phyloP scores from a whole-genome alignment of 2,113 vertebrate genomes.

The Scomber japonicus region DNA sequence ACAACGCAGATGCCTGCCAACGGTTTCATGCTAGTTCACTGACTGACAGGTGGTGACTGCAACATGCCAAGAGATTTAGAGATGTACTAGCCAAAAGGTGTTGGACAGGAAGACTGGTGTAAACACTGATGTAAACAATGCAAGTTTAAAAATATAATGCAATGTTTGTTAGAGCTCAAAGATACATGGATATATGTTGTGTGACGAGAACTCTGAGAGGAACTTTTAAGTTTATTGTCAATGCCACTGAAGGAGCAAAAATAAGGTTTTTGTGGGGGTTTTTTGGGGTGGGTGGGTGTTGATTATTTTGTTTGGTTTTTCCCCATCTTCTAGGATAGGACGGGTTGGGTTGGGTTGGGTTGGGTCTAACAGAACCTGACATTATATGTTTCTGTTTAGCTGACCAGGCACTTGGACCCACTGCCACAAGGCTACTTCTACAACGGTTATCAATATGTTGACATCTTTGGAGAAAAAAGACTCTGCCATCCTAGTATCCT shows the following conservation, averaged over 20 bases:
- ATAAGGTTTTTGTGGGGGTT: too few relatives aligned
- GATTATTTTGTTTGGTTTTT: neutral
- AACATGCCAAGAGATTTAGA: neutral
- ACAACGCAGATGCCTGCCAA: neutral
- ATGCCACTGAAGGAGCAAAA: too few relatives aligned
- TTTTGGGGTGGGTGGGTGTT: too few relatives aligned
- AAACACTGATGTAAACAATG: neutral
- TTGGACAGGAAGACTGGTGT: neutral
- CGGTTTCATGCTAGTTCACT: neutral
- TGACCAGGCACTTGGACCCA: conserved; percentile 90
- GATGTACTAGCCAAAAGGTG: neutral
- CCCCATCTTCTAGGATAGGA: neutral
- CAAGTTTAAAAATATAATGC: neutral
- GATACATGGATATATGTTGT: neutral
- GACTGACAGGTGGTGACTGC: neutral
- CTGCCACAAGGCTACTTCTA: conserved; percentile 95
- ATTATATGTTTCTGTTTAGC: conserved; percentile 74
- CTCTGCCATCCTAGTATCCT: conserved; percentile 96
- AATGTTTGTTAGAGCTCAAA: neutral
- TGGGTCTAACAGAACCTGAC: conserved; percentile 4
- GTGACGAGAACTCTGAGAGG: too few relatives aligned
- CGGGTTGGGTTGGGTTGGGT: neutral
- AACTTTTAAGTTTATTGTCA: too few relatives aligned
- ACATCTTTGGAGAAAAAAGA: conserved; percentile 94
- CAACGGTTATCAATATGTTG: conserved; percentile 93